A percentile compares a stretch with the other conserved stretches of the same genome.
These are phyloP conservation scores for Ciona savignyi DNA, from an alignment of 23 tunicate genomes.

Conservation along the genomic window DNA sequence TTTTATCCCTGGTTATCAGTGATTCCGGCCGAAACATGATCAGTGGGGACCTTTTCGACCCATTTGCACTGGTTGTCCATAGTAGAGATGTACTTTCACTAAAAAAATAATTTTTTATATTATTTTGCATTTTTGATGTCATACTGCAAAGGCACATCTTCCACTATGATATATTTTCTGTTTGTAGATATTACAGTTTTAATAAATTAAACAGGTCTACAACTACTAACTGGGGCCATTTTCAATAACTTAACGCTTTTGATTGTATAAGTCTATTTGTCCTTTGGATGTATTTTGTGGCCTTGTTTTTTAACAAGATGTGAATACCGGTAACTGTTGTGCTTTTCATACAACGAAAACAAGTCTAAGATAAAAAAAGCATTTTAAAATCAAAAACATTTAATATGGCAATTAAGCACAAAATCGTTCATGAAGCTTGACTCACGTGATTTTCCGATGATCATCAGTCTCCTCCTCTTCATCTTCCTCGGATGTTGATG, in stretches of 20 bases:
- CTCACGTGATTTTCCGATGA: slow-evolving; percentile 6
- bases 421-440: no score
- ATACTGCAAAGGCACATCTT: no score
- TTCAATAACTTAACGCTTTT: no score
- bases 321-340: no score
- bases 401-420: not conserved
- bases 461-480: slow-evolving; percentile 41
- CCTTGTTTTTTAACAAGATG: no score
- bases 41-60: slow-evolving; percentile 60
- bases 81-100: slow-evolving; percentile 48
- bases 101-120: slow-evolving; percentile 3
- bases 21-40: slow-evolving; percentile 90
- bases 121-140: not conserved
- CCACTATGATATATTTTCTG: no score
- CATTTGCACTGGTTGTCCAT: slow-evolving; percentile 74
- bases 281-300: no score
- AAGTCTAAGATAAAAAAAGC: slow-evolving; percentile 54
- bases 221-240: no score
- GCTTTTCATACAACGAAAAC: slow-evolving; percentile 58
- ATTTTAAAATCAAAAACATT: no score
- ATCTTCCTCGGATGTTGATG: slow-evolving; percentile 79
- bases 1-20: slow-evolving; percentile 60
- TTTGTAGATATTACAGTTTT: no score
- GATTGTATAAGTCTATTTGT: no score
- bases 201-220: no score